Base-by-base conservation (phyloP, 2,797 vertebrate species). In the Notolepis coatsorum region DNA sequence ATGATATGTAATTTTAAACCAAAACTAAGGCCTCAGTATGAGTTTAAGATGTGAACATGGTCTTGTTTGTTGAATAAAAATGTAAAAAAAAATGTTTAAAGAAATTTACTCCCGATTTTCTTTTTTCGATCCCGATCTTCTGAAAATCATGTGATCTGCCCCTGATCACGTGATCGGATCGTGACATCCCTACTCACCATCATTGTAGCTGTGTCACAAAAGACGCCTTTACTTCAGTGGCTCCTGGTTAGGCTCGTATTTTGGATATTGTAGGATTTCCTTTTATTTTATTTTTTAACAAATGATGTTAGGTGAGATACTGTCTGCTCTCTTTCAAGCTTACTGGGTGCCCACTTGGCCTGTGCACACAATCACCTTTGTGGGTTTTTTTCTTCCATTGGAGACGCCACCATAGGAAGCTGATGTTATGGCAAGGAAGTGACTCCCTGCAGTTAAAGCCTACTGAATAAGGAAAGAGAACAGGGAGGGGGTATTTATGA, bases 361-460 rank as follows among this genome's bases (percentile, higher is more conserved):
- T 59, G 43, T 20, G 30, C 65, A 75, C 67, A 77, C 65, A 75
- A 60, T 68, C 68, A 47, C 66, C 64, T 63, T 68, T 80, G 57
- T 73, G 33, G 31, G 39, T 39, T 72, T 53, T 71, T 55, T 38
- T 60, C 61, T 45, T 62, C 47, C 39, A 69, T 25, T 75, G 71
- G 80, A 81, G 85, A 80, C 68, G 71, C 77, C 77, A 50, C 73
- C 59, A 83, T 82, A 88, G 88, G 88, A 91, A 89, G 69, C 47
- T 62, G 39, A 68, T 91, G 87, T 90, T 92, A 82, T 90, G 86
- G 80, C 77, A 86, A 74, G 87, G 88, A 89, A 84, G 82, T 82
- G 77, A 78, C 81, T 84, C 84, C 79, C 84, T 4, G n/a, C 75
- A 74, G 84, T 79, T 74, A 73, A 77, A 84, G 84, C 76, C 79